Percentiles rank a stretch among this genome's conserved stretches.
Evolutionary conservation across 1,140 invertebrate species (phyloP).

Genomic region (Reticulitermes speratus): DNA sequence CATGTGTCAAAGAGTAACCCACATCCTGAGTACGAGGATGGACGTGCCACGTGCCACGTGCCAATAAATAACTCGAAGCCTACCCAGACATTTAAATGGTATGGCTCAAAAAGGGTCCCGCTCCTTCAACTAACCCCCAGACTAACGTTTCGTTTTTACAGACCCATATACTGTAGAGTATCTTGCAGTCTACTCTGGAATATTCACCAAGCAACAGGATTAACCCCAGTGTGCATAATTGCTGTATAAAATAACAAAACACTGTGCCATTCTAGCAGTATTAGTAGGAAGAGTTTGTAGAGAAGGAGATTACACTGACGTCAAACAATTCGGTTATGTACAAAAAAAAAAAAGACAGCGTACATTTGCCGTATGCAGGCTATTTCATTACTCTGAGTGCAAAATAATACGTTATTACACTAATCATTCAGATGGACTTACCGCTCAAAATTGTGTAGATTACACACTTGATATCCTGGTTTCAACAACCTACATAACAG

Average conservation of each 20-base stretch:
- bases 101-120: neutral
- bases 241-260: neutral
- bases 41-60: neutral
- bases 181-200: neutral
- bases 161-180: neutral
- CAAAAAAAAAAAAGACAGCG: neutral
- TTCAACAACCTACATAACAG: neutral
- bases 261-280: too few relatives aligned
- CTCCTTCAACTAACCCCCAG: neutral
- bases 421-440: neutral
- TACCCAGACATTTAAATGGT: neutral
- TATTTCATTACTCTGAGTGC: neutral
- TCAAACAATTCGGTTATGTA: neutral
- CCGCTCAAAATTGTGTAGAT: neutral
- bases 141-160: neutral
- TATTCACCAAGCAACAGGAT: neutral
- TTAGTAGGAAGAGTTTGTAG: too few relatives aligned
- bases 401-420: neutral
- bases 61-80: neutral
- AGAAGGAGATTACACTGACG: neutral
- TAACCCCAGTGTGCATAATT: neutral
- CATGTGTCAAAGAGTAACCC: neutral
- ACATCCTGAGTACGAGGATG: neutral
- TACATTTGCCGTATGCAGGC: neutral
- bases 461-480: neutral